Conservation (phyloP, 2,888 invertebrate species). For the Automeris io region DNA sequence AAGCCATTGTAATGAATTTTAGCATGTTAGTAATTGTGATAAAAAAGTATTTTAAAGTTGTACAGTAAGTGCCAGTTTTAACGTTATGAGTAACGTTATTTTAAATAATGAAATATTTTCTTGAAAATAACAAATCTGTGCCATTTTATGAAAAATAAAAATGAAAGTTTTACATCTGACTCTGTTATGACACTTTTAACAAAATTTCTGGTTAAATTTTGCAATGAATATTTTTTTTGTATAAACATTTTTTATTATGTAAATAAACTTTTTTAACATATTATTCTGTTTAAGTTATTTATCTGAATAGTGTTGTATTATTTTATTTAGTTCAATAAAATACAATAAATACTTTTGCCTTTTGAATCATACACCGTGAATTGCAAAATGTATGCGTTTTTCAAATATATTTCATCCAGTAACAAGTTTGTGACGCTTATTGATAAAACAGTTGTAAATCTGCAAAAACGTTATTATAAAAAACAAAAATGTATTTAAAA, state of each 20-base stretch:
- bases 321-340: conserved; percentile 45
- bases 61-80: background rate
- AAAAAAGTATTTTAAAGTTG: conserved; percentile 60
- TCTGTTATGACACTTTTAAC: conserved; percentile 48
- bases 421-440: conserved; percentile 49
- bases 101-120: conserved; percentile 9
- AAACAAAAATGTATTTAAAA: too few species aligned
- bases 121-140: conserved; percentile 40
- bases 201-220: conserved; percentile 21
- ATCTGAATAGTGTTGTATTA: conserved; percentile 63
- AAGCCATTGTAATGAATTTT: conserved; percentile 53
- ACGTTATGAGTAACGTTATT: conserved; percentile 5
- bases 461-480: too few species aligned
- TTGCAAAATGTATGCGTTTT: conserved; percentile 45
- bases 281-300: conserved; percentile 67
- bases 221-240: conserved; percentile 29
- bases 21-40: conserved; percentile 61
- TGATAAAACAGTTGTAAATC: conserved; percentile 67
- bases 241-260: conserved; percentile 56
- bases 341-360: conserved; percentile 56
- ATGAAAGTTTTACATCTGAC: conserved; percentile 48
- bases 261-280: conserved; percentile 49
- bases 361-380: conserved; percentile 68
- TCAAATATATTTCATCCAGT: conserved; percentile 68
- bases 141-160: conserved; percentile 42